Evolutionary conservation across 2,888 invertebrate species (phyloP).

Genomic region (Pegoplata infirma): DNA sequence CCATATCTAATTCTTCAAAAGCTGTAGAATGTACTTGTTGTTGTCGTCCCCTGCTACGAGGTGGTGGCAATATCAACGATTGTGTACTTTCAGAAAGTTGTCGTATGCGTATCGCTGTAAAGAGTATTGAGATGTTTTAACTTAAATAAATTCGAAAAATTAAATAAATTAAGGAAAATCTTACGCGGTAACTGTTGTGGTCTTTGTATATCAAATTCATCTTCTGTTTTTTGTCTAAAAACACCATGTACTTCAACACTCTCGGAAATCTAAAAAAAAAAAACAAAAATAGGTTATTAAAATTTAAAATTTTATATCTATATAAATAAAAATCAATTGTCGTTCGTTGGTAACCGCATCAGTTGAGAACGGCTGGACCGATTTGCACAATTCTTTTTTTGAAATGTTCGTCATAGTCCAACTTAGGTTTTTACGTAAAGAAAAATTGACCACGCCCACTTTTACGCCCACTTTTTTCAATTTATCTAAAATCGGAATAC

Average conservation of each 20-base stretch:
- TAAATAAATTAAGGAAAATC: slow-evolving; percentile 29
- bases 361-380: too few relatives aligned
- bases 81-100: slow-evolving; percentile 58
- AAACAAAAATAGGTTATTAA: too few relatives aligned
- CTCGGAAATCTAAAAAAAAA: slow-evolving; percentile 69
- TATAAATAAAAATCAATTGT: too few relatives aligned
- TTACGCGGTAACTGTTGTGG: slow-evolving; percentile 73
- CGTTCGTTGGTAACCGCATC: too few relatives aligned
- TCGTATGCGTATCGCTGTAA: slow-evolving; percentile 67
- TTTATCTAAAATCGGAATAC: too few relatives aligned
- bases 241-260: slow-evolving; percentile 73
- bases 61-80: slow-evolving; percentile 57
- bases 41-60: slow-evolving; percentile 34
- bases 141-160: neutral
- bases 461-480: too few relatives aligned
- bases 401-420: too few relatives aligned
- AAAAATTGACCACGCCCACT: too few relatives aligned
- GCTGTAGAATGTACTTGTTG: slow-evolving; percentile 51
- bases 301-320: too few relatives aligned
- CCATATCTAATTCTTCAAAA: slow-evolving; percentile 59
- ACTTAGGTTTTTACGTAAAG: too few relatives aligned
- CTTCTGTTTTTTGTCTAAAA: slow-evolving; percentile 72
- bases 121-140: slow-evolving; percentile 11
- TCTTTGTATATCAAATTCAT: slow-evolving; percentile 70
- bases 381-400: too few relatives aligned